Evolutionary conservation across 1,140 invertebrate genomes (phyloP), one percentile per base, ranked within the genome.

Genomic region (Drosophila persimilis): DNA sequence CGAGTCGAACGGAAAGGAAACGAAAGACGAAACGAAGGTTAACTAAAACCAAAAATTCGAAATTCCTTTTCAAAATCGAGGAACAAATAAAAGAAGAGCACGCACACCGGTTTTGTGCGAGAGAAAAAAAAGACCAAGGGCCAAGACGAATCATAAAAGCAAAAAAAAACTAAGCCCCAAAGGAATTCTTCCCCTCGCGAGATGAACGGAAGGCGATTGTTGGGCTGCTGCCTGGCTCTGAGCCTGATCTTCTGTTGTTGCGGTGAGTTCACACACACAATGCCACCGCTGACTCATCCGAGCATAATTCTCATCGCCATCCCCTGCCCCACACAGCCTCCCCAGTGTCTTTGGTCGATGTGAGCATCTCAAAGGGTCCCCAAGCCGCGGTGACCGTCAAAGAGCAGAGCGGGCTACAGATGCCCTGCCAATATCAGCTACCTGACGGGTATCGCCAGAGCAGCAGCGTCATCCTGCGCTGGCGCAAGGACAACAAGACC

Each of bases 401-500:
- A 70, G 83, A 85, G 44, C 83, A 81, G 55, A 74, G 73, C 31
- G 3, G 77, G 2, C 20, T 81, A 24, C 58, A 78, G n/a, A 15
- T 85, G 44, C 65, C 81, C 9, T 85, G 81, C 24, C 51, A 22
- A 22, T 86, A 86, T 31, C 65, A 77, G 26, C 17, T 85, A 52
- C 66, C 81, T 1, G 67, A 61, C 2, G 48, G 31, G 8, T 65
- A 74, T 53, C 61, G 63, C 2, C 64, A 81, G 43, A 61, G 63
- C 41, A 57, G 67, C 17, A 80, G 81, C 47, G 65, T 81, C 8
- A 59, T 61, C 0, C 15, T 85, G 44, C 77, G 81, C 17, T 97
- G 96, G 96, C 91, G 94, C n/a, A 96, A 95, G 89, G 95, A 96
- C 84, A 93, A 93, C 3, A 93, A 94, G 63, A 81, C 91, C 0